Evolutionary conservation across 2,888 invertebrate species (phyloP).

Genomic region (Polia nebulosa): DNA sequence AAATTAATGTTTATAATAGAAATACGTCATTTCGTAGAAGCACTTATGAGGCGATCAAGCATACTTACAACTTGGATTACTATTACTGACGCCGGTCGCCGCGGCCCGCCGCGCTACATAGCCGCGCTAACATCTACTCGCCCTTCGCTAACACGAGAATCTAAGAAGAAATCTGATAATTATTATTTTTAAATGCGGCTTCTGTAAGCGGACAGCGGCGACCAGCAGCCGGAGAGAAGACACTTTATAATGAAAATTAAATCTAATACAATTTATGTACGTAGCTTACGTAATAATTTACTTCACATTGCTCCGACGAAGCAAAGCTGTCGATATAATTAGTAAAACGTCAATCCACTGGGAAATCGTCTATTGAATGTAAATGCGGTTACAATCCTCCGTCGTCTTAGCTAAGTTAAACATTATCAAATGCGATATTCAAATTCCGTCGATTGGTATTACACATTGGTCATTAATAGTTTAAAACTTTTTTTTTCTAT

Average conservation of each 20-base stretch:
- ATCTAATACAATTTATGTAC: slow-evolving; percentile 82
- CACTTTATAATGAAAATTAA: slow-evolving; percentile 86
- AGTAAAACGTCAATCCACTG: slow-evolving; percentile 76
- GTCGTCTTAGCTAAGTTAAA: slow-evolving; percentile 72
- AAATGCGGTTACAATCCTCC: slow-evolving; percentile 84
- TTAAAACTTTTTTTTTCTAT: slow-evolving; percentile 78
- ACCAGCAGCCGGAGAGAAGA: slow-evolving; percentile 77
- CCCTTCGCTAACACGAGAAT: slow-evolving; percentile 74
- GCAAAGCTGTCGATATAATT: slow-evolving; percentile 77
- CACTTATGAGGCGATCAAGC: slow-evolving; percentile 88
- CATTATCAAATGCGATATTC: slow-evolving; percentile 80
- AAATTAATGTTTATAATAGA: slow-evolving; percentile 79
- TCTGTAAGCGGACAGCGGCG: slow-evolving; percentile 74
- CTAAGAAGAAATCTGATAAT: slow-evolving; percentile 83
- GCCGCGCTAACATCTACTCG: slow-evolving; percentile 70
- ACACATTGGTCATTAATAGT: slow-evolving; percentile 83
- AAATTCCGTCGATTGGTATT: slow-evolving; percentile 81
- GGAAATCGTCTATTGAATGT: slow-evolving; percentile 76
- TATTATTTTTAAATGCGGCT: slow-evolving; percentile 79
- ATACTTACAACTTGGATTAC: slow-evolving; percentile 84
- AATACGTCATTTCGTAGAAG: slow-evolving; percentile 85
- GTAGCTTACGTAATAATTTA: slow-evolving; percentile 80
- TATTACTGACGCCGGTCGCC: slow-evolving; percentile 67
- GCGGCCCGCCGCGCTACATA: slow-evolving; percentile 66
- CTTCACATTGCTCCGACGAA: slow-evolving; percentile 71